Conservation (phyloP, 2,113 vertebrate genomes). For the Heterotis niloticus region DNA sequence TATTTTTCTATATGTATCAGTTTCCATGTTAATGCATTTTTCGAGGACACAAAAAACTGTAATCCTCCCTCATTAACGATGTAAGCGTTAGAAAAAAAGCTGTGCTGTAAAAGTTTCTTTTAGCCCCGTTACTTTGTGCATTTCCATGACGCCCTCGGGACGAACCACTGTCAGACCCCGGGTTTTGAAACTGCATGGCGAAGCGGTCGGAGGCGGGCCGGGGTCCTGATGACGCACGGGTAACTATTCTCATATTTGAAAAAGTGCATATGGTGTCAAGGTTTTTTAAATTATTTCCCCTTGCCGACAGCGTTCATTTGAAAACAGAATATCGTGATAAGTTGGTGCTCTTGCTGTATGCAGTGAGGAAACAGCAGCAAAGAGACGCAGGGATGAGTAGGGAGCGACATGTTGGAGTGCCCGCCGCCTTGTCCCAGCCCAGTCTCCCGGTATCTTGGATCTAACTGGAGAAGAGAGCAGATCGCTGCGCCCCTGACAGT, state of each 20-base stretch:
- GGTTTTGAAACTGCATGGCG: too few relatives aligned
- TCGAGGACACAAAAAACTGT: too few relatives aligned
- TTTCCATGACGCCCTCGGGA: too few relatives aligned
- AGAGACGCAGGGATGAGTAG: not conserved
- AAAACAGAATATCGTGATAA: not conserved
- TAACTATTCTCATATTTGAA: conserved; percentile 6
- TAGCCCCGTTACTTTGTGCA: too few relatives aligned
- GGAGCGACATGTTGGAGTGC: not conserved
- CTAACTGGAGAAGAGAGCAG: conserved; percentile 9
- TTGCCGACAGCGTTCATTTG: not conserved
- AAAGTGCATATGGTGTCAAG: not conserved
- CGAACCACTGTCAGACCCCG: too few relatives aligned
- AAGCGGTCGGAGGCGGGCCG: too few relatives aligned
- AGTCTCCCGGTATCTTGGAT: not conserved
- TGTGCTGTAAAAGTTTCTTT: too few relatives aligned
- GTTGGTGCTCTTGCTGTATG: not conserved
- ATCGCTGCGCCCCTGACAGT: not conserved
- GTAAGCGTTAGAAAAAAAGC: too few relatives aligned
- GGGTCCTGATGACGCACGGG: not conserved
- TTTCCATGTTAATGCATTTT: not conserved
- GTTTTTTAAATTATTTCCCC: conserved; percentile 2
- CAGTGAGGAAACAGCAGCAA: not conserved
- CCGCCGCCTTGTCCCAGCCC: not conserved
- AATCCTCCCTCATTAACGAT: too few relatives aligned
- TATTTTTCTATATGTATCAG: not conserved